phyloP scores from a whole-genome alignment of 30 jellyfish, hydroid and myxozoan species.

The Haliclystus octoradiatus region DNA sequence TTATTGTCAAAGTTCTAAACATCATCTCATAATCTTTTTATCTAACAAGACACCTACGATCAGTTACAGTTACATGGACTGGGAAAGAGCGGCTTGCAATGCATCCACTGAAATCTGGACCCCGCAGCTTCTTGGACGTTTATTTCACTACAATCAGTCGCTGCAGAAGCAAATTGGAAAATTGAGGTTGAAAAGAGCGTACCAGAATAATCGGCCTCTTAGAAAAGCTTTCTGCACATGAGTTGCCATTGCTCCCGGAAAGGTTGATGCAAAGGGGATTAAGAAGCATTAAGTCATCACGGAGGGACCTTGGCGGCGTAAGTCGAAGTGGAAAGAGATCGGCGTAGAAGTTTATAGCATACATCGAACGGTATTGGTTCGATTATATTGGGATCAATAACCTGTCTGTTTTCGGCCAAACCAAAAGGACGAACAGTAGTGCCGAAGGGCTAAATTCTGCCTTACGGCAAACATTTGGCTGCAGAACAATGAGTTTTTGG shows the following conservation, averaged over 20 bases:
- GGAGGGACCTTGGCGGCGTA: too few species aligned
- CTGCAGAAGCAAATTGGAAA: neutral
- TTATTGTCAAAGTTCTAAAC: too few species aligned
- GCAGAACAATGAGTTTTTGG: neutral
- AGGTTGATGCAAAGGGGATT: too few species aligned
- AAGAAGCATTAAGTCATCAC: too few species aligned
- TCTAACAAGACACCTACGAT: neutral
- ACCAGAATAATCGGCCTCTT: neutral
- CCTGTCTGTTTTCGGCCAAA: neutral
- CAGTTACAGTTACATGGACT: neutral
- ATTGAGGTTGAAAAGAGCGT: neutral
- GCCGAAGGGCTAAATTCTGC: neutral
- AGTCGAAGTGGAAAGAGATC: neutral
- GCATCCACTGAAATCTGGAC: neutral
- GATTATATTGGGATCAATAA: neutral
- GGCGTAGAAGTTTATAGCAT: neutral
- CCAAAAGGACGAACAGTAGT: neutral
- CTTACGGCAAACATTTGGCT: neutral
- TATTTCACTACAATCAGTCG: neutral
- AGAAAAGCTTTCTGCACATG: neutral
- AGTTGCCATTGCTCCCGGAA: neutral
- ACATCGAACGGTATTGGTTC: neutral
- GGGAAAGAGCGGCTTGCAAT: neutral
- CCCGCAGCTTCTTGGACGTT: neutral
- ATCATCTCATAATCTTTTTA: too few species aligned